phyloP scores from a whole-genome alignment of 1,140 invertebrate genomes.

The Saxidomus purpurata region DNA sequence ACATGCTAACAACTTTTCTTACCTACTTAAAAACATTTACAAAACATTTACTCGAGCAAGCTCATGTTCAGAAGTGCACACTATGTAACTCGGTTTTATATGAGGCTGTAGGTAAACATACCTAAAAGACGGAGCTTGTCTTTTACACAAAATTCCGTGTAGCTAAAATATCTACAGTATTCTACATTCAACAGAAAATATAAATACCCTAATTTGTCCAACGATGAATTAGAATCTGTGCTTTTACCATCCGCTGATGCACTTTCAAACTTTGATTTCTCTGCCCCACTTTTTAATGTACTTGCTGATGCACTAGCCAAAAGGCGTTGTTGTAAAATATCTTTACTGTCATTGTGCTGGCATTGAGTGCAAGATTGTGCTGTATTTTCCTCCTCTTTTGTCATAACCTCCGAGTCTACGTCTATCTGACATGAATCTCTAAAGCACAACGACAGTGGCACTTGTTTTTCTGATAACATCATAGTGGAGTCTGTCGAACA shows the following conservation, averaged over 20 bases:
- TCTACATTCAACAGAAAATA: no score
- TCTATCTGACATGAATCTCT: background rate
- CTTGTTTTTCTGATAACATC: background rate
- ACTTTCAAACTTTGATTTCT: background rate
- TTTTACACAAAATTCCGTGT: no score
- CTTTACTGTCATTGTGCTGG: background rate
- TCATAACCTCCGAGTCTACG: background rate
- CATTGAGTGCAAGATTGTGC: background rate
- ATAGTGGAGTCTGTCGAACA: background rate
- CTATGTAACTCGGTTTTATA: no score
- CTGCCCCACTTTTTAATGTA: background rate
- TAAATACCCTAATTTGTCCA: slow-evolving; percentile 7
- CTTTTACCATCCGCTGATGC: slow-evolving; percentile 21
- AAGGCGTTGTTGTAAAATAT: background rate
- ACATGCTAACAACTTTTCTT: no score
- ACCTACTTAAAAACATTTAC: no score
- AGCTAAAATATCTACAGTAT: no score
- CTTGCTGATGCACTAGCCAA: background rate
- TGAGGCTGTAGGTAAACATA: no score
- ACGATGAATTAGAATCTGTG: background rate
- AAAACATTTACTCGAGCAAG: no score
- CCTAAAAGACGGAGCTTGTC: no score
- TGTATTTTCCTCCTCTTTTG: background rate
- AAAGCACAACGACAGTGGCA: background rate
- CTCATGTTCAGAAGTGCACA: no score